Base-by-base conservation (phyloP, 2,113 vertebrate genomes). In the Solea solea region DNA sequence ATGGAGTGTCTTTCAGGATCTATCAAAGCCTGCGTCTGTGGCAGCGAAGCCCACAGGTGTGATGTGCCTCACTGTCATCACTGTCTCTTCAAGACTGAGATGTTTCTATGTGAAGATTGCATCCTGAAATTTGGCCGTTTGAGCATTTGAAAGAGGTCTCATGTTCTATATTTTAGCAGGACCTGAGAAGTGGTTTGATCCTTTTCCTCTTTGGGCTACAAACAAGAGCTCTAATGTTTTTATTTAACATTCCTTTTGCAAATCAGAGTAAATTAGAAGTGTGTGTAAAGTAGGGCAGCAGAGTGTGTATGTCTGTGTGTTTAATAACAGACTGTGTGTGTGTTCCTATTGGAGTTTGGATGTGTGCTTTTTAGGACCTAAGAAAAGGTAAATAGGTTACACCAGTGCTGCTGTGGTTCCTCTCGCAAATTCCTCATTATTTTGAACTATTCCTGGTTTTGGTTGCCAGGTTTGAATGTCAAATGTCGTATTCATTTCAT, bases 241-340 rank as follows among this genome's bases (percentile, higher is more conserved):
- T 34, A 34, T 34, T 34, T 34, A 34, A 34, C 34, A 34, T 21
- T 56, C 5, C 34, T 39, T 58, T 41, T 58, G 16, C 5, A 21
- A 34, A 42, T 77, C n/a, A 46, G 21, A 21, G 8, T 15, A 39
- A 16, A 59, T 25, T 15, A 45, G 10, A 10, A 58, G 63, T 48
- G 27, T 16, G 34, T 71, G 9, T 51, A 14, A 58, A 72, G 42
- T 61, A 27, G 21, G 41, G 53, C 72, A 57, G 27, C 57, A 50
- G 12, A 4, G 82, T 92, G 83, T 90, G 91, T 90, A 91, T 91
- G 14, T 45, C 12, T 51, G 83, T 92, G 94, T 94, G 94, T 95
- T 93, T 94, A 95, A 94, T 91, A 93, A 88, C 86, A 8, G 80
- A 91, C 93, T 94, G 70, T 67, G 39, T 51, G 39, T 51, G 9